Evolutionary conservation across 2,888 invertebrate genomes (phyloP), one percentile per base, ranked within the genome.

Genomic region (Nemoura dubitans): DNA sequence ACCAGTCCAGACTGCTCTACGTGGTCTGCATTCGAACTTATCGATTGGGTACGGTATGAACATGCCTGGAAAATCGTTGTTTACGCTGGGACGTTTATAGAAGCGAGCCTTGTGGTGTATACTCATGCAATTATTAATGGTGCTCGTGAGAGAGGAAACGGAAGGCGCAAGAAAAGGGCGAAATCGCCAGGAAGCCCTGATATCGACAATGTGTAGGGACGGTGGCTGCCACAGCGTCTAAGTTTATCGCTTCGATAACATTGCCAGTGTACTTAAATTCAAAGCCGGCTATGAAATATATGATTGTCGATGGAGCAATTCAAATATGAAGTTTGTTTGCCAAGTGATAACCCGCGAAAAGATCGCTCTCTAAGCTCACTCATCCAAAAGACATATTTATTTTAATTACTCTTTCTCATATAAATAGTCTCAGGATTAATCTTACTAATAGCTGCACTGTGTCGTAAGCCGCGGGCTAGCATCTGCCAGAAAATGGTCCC

Each of bases 391-490:
- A 59, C 14, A 59, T 59, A 59, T 59, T 59, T 59, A 21, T 59
- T 59, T 59, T 59, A 59, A 59, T 59, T 59, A 59, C 59, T 59
- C 59, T 59, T 59, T 59, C 59, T 59, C 59, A 21, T 59, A 59
- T 59, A 59, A 59, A 59, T 59, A 59, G 59, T 59, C 59, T 59
- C 21, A 14, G 59, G 59, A 59, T 59, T 59, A 59, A 59, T 59
- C 59, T 59, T 21, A 59, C 59, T 59, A 59, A 59, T 59, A 59
- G 59, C 59, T 59, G 59, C 59, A 59, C 59, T 59, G 59, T 59
- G 59, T 59, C 59, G 59, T 59, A 59, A 59, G 59, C 59, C 59
- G 14, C 21, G 21, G 59, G 3, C 59, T 59, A 21, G 59, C 59
- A 59, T 59, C 59, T 59, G 59, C 59, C 59, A 59, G 59, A 59